Evolutionary conservation across 2,888 invertebrate genomes (phyloP).

Genomic region (Pomacea canaliculata): DNA sequence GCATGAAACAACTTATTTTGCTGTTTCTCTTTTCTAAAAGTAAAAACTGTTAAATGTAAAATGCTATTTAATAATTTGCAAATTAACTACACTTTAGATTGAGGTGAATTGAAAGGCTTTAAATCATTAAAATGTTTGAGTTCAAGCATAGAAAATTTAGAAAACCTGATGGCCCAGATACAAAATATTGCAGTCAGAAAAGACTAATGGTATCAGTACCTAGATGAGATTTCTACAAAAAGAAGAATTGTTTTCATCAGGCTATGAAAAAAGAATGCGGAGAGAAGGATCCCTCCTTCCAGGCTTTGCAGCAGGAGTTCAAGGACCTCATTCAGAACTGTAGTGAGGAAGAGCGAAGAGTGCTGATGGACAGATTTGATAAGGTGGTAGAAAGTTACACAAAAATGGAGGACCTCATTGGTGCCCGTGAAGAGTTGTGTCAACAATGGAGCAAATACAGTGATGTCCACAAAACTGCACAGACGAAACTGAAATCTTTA

Average conservation of each 20-base stretch:
- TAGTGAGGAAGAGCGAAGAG: slow-evolving; percentile 82
- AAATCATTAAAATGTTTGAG: too few species aligned
- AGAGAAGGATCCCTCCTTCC: slow-evolving; percentile 84
- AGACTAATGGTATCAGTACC: too few species aligned
- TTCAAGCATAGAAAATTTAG: too few species aligned
- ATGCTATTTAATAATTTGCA: background rate
- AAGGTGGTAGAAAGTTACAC: slow-evolving; percentile 84
- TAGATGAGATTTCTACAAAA: too few species aligned
- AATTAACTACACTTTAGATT: background rate
- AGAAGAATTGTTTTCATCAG: slow-evolving; percentile 70
- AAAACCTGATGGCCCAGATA: too few species aligned
- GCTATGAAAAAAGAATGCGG: slow-evolving; percentile 86
- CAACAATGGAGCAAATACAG: slow-evolving; percentile 80
- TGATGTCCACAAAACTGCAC: slow-evolving; percentile 84
- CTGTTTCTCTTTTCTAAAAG: background rate
- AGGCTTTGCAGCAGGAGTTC: slow-evolving; percentile 85
- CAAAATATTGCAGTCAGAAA: too few species aligned
- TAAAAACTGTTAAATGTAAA: background rate
- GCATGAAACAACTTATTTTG: background rate
- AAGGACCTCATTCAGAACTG: slow-evolving; percentile 79
- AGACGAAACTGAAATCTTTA: slow-evolving; percentile 83
- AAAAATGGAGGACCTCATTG: slow-evolving; percentile 62
- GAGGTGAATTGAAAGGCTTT: too few species aligned
- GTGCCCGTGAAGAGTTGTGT: slow-evolving; percentile 62
- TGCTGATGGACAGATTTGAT: slow-evolving; percentile 82